Conservation (phyloP, 1,140 invertebrate genomes). For the Andrena cerasifolii region DNA sequence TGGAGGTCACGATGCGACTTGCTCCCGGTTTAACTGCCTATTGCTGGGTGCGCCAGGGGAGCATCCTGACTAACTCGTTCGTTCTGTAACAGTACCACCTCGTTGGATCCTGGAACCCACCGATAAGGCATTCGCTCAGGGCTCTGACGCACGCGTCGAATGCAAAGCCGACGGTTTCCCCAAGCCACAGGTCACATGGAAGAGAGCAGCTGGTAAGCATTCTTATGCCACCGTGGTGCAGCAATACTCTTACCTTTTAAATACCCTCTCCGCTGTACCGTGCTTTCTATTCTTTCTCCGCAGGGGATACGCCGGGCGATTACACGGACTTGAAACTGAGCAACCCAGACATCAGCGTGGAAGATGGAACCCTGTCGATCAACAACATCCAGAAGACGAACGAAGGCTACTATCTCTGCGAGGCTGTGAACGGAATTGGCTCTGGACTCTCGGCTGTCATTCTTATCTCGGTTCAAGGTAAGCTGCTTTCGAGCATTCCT, state of each 20-base stretch:
- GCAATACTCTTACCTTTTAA: not conserved
- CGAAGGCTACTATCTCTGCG: slow-evolving; percentile 97
- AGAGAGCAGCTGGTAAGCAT: slow-evolving; percentile 94
- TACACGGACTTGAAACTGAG: slow-evolving; percentile 95
- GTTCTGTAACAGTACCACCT: slow-evolving; percentile 91
- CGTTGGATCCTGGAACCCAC: slow-evolving; percentile 98
- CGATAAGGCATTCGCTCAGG: slow-evolving; percentile 97
- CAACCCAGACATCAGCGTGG: slow-evolving; percentile 93
- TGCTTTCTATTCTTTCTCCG: slow-evolving; percentile 68
- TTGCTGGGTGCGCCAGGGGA: slow-evolving; percentile 12
- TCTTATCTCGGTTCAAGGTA: slow-evolving; percentile 95
- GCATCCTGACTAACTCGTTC: slow-evolving; percentile 35
- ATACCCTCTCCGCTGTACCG: not conserved
- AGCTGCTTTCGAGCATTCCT: slow-evolving; percentile 26
- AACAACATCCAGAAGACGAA: slow-evolving; percentile 95
- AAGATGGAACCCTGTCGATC: slow-evolving; percentile 94
- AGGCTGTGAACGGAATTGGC: slow-evolving; percentile 97
- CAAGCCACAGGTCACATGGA: slow-evolving; percentile 96
- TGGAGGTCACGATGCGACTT: slow-evolving; percentile 45
- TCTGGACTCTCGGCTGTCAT: slow-evolving; percentile 96
- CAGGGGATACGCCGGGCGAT: slow-evolving; percentile 94
- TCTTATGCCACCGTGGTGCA: not conserved
- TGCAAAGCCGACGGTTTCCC: slow-evolving; percentile 98
- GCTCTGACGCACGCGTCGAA: slow-evolving; percentile 95
- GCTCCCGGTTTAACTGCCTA: slow-evolving; percentile 58